Evolutionary conservation across 2,888 invertebrate genomes (phyloP).

Genomic region (Drosophila fulvimacula): DNA sequence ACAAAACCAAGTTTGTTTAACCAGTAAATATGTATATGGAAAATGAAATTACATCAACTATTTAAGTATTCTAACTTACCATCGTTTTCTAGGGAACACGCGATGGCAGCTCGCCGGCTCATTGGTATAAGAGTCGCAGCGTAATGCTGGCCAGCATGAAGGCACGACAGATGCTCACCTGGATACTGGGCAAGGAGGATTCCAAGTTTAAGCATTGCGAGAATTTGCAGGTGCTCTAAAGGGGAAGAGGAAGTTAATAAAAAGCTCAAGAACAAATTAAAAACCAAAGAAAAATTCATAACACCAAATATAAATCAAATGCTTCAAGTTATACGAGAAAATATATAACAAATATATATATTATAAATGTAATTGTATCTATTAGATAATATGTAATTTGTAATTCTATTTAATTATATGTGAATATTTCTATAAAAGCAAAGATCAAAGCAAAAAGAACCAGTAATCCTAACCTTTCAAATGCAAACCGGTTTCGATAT

Average conservation of each 20-base stretch:
- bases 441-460: conserved; percentile 19
- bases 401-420: conserved; percentile 38
- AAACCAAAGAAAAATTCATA: conserved; percentile 11
- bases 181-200: conserved; percentile 96
- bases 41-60: neutral
- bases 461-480: conserved; percentile 42
- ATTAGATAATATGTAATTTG: conserved; percentile 17
- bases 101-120: conserved; percentile 87
- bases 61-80: conserved; percentile 21
- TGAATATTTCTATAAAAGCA: conserved; percentile 52
- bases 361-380: conserved; percentile 35
- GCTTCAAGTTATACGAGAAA: conserved; percentile 26
- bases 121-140: conserved; percentile 94
- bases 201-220: conserved; percentile 96
- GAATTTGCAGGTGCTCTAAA: conserved; percentile 93
- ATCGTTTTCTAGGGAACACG: conserved; percentile 81
- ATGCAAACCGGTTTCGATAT: conserved; percentile 70
- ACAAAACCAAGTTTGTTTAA: conserved; percentile 24
- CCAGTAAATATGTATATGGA: conserved; percentile 2
- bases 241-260: neutral
- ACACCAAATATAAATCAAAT: conserved; percentile 52
- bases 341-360: conserved; percentile 20
- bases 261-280: conserved; percentile 7
- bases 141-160: conserved; percentile 95
- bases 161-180: conserved; percentile 95